Evolutionary conservation across 2,113 vertebrate species (phyloP).

Genomic region (Corythaeola cristata): DNA sequence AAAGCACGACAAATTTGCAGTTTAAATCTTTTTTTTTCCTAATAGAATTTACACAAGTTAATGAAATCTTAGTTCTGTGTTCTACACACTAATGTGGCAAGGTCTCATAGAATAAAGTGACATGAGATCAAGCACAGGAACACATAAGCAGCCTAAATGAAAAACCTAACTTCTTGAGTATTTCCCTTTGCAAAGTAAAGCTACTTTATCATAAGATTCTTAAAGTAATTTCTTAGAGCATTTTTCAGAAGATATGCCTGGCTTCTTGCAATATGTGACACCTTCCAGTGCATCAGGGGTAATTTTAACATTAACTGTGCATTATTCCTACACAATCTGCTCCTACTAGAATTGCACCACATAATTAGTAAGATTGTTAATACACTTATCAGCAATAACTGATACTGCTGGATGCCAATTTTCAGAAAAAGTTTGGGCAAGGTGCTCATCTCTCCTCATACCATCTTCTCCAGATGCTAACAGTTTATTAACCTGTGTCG

Average conservation of each 20-base stretch:
- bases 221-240: neutral
- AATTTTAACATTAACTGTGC: neutral
- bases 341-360: neutral
- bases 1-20: neutral
- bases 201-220: neutral
- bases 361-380: neutral
- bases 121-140: neutral
- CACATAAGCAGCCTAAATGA: neutral
- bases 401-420: neutral
- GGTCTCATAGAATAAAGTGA: neutral
- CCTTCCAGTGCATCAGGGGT: neutral
- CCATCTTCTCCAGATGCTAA: neutral
- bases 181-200: neutral
- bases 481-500: neutral
- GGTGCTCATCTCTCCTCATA: neutral
- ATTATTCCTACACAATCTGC: neutral
- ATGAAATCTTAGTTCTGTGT: neutral
- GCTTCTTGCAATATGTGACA: neutral
- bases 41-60: accelerated
- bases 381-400: neutral
- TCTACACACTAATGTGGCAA: neutral
- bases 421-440: neutral
- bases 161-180: neutral
- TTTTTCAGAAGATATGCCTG: neutral
- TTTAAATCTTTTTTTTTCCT: neutral